A percentile compares a stretch with the other conserved stretches of the same genome.
Conservation (phyloP, 2,888 invertebrate genomes). For the Crossocerus cetratus region DNA sequence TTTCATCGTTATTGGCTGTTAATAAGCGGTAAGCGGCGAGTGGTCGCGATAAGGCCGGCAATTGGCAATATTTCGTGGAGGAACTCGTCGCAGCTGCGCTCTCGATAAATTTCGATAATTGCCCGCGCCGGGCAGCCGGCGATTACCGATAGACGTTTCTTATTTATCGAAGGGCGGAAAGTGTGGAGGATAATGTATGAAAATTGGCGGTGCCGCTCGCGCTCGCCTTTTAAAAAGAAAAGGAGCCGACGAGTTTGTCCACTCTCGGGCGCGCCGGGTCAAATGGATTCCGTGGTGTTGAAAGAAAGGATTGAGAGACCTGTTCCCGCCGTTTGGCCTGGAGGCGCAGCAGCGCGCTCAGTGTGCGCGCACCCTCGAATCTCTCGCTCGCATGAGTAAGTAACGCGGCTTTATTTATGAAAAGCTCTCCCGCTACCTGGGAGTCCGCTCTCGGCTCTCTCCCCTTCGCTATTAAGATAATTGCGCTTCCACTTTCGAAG, state of each 20-base stretch:
- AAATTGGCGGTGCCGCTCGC: constrained; percentile 25
- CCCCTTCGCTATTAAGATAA: constrained; percentile 47
- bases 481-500: constrained; percentile 37
- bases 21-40: too few relatives aligned
- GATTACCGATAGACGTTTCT: too few relatives aligned
- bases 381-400: not conserved
- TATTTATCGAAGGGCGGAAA: too few relatives aligned
- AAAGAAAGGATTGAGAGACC: too few relatives aligned
- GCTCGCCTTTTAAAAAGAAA: too few relatives aligned
- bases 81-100: constrained; percentile 18
- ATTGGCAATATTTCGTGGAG: too few relatives aligned
- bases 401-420: constrained; percentile 8
- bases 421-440: constrained; percentile 34
- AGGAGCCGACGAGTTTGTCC: too few relatives aligned
- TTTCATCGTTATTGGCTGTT: too few relatives aligned
- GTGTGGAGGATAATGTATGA: not conserved
- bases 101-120: constrained; percentile 32
- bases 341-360: not conserved
- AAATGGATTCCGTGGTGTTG: too few relatives aligned
- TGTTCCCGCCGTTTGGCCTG: too few relatives aligned
- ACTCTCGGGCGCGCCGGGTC: too few relatives aligned
- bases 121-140: not conserved
- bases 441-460: constrained; percentile 21
- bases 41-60: too few relatives aligned
- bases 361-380: not conserved